Percentiles rank a stretch among this genome's conserved stretches.
Evolutionary conservation across 2,797 vertebrate species (phyloP).

Genomic region (Eremophila alpestris): DNA sequence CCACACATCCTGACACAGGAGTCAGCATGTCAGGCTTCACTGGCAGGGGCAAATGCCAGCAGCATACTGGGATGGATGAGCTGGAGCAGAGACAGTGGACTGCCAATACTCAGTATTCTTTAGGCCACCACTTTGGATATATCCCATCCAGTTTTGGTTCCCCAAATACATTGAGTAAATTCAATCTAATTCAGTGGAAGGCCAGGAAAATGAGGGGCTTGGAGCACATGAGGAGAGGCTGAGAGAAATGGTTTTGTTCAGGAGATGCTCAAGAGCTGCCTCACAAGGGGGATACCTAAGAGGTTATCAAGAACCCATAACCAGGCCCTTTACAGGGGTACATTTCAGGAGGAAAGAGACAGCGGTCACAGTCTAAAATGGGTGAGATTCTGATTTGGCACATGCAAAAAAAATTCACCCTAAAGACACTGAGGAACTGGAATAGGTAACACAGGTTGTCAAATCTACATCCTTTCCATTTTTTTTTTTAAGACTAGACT

Average conservation of each 20-base stretch:
- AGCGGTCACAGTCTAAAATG: neutral
- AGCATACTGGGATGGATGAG: neutral
- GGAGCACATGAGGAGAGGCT: neutral
- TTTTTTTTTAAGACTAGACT: neutral
- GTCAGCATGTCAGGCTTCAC: neutral
- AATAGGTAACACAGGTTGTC: neutral
- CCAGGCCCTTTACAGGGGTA: neutral
- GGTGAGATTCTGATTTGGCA: neutral
- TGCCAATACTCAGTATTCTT: neutral
- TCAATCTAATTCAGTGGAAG: neutral
- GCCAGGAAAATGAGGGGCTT: neutral
- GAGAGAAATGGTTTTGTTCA: neutral
- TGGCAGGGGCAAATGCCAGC: neutral
- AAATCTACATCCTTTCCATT: neutral
- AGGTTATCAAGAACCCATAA: neutral
- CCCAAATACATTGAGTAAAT: neutral
- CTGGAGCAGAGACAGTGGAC: neutral
- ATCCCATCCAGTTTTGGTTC: neutral
- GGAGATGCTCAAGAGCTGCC: neutral
- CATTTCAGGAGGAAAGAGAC: neutral
- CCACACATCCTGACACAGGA: accelerated
- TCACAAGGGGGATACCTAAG: neutral
- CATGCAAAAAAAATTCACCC: neutral
- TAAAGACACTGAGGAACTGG: neutral
- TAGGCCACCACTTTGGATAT: neutral